Evolutionary conservation across 2,888 invertebrate species (phyloP).

Genomic region (Thyatira batis): DNA sequence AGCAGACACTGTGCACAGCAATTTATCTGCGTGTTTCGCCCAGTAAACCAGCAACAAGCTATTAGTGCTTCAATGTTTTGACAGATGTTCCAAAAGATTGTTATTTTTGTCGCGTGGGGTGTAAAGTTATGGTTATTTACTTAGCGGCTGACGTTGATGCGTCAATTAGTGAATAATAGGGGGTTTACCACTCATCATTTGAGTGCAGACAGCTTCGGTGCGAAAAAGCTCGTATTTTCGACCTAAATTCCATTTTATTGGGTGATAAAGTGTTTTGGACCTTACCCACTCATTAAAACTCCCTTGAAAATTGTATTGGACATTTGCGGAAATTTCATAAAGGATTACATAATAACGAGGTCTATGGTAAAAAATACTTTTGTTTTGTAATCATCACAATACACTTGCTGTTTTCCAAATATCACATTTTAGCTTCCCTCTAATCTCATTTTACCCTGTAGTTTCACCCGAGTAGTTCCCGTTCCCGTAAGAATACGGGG

Average conservation of each 20-base stretch:
- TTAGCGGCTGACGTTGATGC: slow-evolving; percentile 13
- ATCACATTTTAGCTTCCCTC: too few species aligned
- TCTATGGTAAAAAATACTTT: too few species aligned
- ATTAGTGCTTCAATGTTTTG: slow-evolving; percentile 42
- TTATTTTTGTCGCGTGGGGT: slow-evolving; percentile 53
- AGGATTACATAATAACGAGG: too few species aligned
- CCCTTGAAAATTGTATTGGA: not conserved
- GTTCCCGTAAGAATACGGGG: too few species aligned
- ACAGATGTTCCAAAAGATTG: slow-evolving; percentile 59
- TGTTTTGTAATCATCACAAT: too few species aligned
- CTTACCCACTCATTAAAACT: not conserved
- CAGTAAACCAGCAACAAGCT: slow-evolving; percentile 10
- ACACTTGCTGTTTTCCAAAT: too few species aligned
- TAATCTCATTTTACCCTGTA: too few species aligned
- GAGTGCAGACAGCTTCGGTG: not conserved
- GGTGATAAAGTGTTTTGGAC: too few species aligned
- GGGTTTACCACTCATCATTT: not conserved
- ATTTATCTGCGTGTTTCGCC: not conserved
- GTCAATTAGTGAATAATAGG: slow-evolving; percentile 29
- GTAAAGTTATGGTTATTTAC: slow-evolving; percentile 28
- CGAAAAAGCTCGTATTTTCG: not conserved
- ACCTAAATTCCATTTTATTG: not conserved
- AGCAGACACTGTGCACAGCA: not conserved
- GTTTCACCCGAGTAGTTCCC: too few species aligned
- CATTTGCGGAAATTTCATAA: too few species aligned